Evolutionary conservation across 2,113 vertebrate genomes (phyloP).

Genomic region (Neodontobutis hainanensis): DNA sequence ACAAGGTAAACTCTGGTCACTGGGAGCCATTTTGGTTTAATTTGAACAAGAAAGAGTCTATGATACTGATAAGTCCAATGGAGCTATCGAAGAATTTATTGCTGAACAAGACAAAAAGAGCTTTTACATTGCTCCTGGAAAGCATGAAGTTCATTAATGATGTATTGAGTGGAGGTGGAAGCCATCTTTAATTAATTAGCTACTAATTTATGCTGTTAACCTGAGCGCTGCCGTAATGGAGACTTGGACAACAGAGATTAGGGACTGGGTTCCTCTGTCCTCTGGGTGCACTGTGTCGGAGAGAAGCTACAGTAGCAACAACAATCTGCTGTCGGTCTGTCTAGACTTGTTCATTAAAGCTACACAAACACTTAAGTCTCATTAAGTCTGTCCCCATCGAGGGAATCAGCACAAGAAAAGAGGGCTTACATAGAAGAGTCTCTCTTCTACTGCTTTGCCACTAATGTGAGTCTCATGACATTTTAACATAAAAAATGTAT

Average conservation of each 20-base stretch:
- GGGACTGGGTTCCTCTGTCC: neutral
- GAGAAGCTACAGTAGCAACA: no score
- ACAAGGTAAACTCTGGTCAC: slow-evolving; percentile 1
- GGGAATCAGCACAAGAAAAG: no score
- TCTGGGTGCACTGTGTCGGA: neutral
- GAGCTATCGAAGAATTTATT: neutral
- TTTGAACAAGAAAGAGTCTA: neutral
- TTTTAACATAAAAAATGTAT: no score
- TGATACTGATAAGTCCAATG: neutral
- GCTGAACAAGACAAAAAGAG: neutral
- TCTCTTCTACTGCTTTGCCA: no score
- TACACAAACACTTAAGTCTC: no score
- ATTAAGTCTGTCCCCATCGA: no score
- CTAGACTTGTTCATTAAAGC: no score
- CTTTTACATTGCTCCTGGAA: slow-evolving; percentile 3
- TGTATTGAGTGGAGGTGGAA: neutral
- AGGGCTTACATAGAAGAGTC: no score
- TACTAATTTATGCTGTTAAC: slow-evolving; percentile 31
- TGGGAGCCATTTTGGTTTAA: neutral
- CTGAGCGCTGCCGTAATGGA: neutral
- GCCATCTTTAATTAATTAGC: slow-evolving; percentile 21
- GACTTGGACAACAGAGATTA: slow-evolving; percentile 17
- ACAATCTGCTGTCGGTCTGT: no score
- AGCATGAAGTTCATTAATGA: slow-evolving; percentile 29
- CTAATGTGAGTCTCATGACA: no score